Evolutionary conservation across 2,113 vertebrate species (phyloP).

Genomic region (Phyllostomus discolor): DNA sequence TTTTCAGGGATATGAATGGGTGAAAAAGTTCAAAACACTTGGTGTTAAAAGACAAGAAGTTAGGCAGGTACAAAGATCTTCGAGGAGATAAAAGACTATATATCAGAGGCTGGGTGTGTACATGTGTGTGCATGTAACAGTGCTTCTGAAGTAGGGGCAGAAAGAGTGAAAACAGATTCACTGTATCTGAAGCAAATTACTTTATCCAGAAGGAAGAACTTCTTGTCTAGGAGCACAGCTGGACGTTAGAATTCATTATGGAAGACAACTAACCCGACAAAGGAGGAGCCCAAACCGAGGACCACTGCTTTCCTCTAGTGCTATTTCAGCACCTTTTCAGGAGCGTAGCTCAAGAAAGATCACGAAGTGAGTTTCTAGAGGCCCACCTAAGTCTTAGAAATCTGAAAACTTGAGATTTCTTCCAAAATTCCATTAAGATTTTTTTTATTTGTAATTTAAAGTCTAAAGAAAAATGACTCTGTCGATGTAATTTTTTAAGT

Average conservation of each 20-base stretch:
- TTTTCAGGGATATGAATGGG: background rate
- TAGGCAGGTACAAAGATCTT: background rate
- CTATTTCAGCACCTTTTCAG: background rate
- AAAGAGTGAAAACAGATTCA: background rate
- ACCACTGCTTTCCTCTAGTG: background rate
- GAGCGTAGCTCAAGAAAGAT: background rate
- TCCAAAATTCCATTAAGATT: slow-evolving; percentile 1
- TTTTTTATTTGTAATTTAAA: slow-evolving; percentile 46
- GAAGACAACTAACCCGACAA: background rate
- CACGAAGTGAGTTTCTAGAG: background rate
- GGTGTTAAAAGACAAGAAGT: background rate
- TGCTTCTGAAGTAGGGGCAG: background rate
- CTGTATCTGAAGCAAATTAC: background rate
- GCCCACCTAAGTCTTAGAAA: background rate
- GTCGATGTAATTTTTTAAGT: slow-evolving; percentile 33
- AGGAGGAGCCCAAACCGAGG: background rate
- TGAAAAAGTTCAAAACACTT: background rate
- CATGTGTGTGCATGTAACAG: background rate
- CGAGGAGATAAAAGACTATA: background rate
- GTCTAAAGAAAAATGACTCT: slow-evolving; percentile 46
- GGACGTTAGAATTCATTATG: background rate
- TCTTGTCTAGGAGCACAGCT: background rate
- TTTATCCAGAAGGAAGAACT: background rate
- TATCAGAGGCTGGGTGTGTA: background rate
- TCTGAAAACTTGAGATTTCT: background rate